Base-by-base conservation (phyloP, 2,797 vertebrate genomes). In the Takifugu rubripes region DNA sequence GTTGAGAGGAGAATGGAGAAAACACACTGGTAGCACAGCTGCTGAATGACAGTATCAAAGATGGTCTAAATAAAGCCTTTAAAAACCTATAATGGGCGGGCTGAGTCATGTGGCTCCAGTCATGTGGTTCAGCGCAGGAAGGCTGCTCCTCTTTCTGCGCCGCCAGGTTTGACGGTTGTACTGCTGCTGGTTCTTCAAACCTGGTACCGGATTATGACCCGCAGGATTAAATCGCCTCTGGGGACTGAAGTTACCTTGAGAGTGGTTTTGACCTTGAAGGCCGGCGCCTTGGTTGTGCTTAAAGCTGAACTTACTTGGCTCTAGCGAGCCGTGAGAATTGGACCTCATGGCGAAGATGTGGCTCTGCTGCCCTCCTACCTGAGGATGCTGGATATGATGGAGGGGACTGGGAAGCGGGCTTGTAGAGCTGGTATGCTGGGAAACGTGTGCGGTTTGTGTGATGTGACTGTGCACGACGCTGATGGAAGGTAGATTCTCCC, bases 81-180 rank as follows among this genome's bases (percentile, higher is more conserved):
- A 59, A 46, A 48, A 54, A 10, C 12, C n/a, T 54, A 53, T 3
- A 31, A 29, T 25, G 29, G 27, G 17, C 5, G 31, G 14, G 21
- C 36, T 1, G 48, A 48, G 44, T 48, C 24, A 40, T 16, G 12
- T 29, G 58, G 21, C 36, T 52, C 45, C 17, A 15, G 15, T 27
- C 17, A n/a, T 46, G 44, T 95, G 93, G 86, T 92, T 94, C 53
- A 94, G 88, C 5, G 91, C 91, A 47, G 92, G 74, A 48, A 67
- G 74, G 29, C 56, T 81, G 62, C 95, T 93, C 78, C 92, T 93
- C 85, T 92, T 95, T 66, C 92, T 91, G 74, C 78, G 82, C 16
- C 93, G 89, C 94, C 94, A 96, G 73, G 90, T 89, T 47, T 88
- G 93, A 9, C 91, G 92, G 88, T 89, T 93, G 78, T 94, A 94